Evolutionary conservation across 2,797 vertebrate species (phyloP).

Genomic region (Oophaga sylvatica): DNA sequence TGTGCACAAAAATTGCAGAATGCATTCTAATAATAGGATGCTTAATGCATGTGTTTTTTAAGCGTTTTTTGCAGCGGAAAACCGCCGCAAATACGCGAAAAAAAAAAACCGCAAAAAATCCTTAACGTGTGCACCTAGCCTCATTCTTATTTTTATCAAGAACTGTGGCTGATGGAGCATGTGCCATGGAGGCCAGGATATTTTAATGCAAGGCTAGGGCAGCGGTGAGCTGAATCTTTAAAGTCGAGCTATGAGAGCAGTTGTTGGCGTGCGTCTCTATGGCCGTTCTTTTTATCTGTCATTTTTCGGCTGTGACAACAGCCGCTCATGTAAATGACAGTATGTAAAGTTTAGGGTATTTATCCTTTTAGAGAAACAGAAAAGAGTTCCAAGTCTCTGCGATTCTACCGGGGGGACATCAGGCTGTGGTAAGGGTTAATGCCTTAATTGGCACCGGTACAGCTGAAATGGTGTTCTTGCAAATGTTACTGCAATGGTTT

Average conservation of each 20-base stretch:
- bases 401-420: conserved; percentile 18
- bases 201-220: background rate
- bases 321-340: conserved; percentile 17
- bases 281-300: background rate
- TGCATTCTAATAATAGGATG: too few relatives aligned
- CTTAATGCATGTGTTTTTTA: too few relatives aligned
- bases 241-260: background rate
- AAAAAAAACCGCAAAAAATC: too few relatives aligned
- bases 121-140: too few relatives aligned
- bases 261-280: background rate
- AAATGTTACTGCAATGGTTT: conserved; percentile 60
- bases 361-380: conserved; percentile 17
- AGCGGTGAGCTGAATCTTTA: background rate
- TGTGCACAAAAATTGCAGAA: too few relatives aligned
- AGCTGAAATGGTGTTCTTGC: conserved; percentile 49
- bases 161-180: too few relatives aligned
- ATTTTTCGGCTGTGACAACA: conserved; percentile 23
- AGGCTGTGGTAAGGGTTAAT: conserved; percentile 51
- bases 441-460: conserved; percentile 49
- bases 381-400: conserved; percentile 18
- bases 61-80: too few relatives aligned
- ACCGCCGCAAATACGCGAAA: too few relatives aligned
- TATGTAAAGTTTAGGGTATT: background rate
- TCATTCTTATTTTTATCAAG: too few relatives aligned
- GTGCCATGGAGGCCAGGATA: too few relatives aligned